Evolutionary conservation across 2,888 invertebrate species (phyloP).

Genomic region (Cheilosia pagana): DNA sequence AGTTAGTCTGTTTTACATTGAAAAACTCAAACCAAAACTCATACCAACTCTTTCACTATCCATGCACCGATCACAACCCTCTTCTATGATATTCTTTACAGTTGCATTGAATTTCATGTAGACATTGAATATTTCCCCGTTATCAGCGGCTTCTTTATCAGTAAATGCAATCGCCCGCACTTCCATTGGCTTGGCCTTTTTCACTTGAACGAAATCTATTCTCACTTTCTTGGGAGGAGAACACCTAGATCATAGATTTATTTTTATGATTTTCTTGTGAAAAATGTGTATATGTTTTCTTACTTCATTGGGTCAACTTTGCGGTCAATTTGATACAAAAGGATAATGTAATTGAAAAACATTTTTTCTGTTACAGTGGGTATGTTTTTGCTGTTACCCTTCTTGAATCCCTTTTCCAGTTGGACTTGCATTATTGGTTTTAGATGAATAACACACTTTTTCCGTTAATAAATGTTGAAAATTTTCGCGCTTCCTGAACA

Average conservation of each 20-base stretch:
- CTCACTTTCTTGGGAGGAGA: constrained; percentile 76
- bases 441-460: not conserved
- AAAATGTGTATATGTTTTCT: constrained; percentile 7
- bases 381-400: constrained; percentile 80
- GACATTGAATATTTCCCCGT: constrained; percentile 78
- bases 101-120: constrained; percentile 78
- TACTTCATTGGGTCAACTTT: constrained; percentile 45
- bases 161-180: constrained; percentile 80
- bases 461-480: not conserved
- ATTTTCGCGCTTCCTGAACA: constrained; percentile 2
- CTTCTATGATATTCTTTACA: constrained; percentile 77
- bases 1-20: not conserved
- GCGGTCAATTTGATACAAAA: constrained; percentile 64
- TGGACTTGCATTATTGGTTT: constrained; percentile 77
- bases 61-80: constrained; percentile 79
- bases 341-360: constrained; percentile 80
- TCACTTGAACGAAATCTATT: constrained; percentile 82
- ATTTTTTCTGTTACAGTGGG: constrained; percentile 79
- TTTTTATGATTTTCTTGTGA: constrained; percentile 37
- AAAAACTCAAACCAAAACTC: not conserved
- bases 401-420: constrained; percentile 80
- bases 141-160: constrained; percentile 77
- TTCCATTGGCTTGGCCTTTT: constrained; percentile 78
- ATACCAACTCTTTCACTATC: constrained; percentile 51
- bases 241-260: constrained; percentile 55